These are phyloP conservation scores for Synergus laeviventris DNA, from an alignment of 2,888 invertebrate genomes.

Conservation along the genomic window DNA sequence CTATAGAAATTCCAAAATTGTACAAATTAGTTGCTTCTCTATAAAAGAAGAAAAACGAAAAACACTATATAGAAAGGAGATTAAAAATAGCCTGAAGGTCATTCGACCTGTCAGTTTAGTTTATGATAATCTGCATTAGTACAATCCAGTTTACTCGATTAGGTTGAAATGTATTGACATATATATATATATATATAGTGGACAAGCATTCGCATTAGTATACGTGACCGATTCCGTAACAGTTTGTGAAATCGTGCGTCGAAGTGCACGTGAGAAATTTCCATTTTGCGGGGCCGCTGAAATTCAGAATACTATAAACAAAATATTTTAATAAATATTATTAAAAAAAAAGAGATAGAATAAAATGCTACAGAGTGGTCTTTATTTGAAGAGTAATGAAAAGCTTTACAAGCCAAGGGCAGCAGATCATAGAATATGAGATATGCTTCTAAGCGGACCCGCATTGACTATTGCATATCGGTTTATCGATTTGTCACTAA, in stretches of 20 bases:
- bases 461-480: conserved; percentile 48
- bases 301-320: background rate
- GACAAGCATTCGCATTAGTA: conserved; percentile 15
- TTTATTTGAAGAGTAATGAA: background rate
- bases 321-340: background rate
- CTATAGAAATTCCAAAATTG: too few species aligned
- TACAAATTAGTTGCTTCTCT: too few species aligned
- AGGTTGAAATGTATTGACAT: background rate
- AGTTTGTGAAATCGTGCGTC: conserved; percentile 24
- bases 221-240: conserved; percentile 29
- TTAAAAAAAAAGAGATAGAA: background rate
- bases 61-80: background rate
- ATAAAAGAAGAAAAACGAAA: too few species aligned
- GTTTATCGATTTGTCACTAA: conserved; percentile 59
- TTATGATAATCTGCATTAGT: background rate
- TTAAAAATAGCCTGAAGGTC: background rate
- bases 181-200: conserved; percentile 3
- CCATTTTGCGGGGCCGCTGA: background rate
- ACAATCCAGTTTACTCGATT: conserved; percentile 10
- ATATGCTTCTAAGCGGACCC: conserved; percentile 19
- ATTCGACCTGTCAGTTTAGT: conserved; percentile 1
- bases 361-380: background rate
- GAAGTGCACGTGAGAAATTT: conserved; percentile 19
- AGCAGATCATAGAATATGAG: background rate
- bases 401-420: background rate